phyloP scores from a whole-genome alignment of 2,113 vertebrate species.

The Platysternon megacephalum region DNA sequence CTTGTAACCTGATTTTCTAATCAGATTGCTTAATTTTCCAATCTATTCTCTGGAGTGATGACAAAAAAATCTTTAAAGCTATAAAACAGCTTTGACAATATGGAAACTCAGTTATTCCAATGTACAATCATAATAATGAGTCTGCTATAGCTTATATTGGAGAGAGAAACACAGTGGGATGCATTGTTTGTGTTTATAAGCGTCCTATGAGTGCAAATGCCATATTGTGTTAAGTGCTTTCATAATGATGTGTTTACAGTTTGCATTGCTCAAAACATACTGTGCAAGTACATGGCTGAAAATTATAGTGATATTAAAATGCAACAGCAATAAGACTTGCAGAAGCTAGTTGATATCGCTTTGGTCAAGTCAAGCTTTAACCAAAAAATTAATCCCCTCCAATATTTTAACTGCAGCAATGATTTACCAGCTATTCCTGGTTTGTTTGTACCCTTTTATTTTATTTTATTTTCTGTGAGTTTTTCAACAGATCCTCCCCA shows the following conservation, averaged over 20 bases:
- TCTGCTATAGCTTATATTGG: neutral
- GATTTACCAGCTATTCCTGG: neutral
- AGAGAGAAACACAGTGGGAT: neutral
- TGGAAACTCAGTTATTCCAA: accelerated
- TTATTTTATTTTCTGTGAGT: neutral
- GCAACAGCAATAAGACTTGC: neutral
- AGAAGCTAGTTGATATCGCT: neutral
- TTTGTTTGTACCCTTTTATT: neutral
- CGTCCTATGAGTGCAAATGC: accelerated
- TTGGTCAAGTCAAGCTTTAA: neutral
- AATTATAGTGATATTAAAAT: neutral
- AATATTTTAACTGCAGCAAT: neutral
- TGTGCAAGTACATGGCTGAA: accelerated
- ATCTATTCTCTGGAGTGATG: accelerated
- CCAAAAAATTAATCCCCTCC: neutral
- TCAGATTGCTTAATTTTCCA: accelerated
- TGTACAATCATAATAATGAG: neutral
- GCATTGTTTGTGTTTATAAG: neutral
- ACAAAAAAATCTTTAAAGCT: neutral
- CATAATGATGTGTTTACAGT: neutral
- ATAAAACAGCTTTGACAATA: too few relatives aligned
- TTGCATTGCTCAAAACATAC: neutral
- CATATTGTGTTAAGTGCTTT: neutral
- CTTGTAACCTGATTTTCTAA: neutral
- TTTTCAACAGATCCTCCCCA: neutral